These are phyloP conservation scores for Crypturellus undulatus DNA, from an alignment of 2,113 vertebrate species.

Conservation along the genomic window DNA sequence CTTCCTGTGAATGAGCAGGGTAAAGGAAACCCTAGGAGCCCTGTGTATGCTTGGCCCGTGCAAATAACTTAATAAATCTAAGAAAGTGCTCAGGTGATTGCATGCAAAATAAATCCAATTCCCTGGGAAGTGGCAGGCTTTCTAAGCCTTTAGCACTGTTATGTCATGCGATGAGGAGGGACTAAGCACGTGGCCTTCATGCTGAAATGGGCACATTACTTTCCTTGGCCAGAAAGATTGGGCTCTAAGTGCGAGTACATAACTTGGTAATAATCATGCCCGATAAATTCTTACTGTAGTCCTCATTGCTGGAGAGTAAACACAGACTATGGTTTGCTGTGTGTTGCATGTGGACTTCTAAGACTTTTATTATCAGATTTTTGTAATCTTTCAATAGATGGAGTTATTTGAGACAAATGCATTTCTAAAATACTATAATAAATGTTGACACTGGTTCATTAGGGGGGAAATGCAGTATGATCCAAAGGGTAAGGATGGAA, in stretches of 20 bases:
- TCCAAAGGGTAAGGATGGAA: not conserved
- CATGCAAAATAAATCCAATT: not conserved
- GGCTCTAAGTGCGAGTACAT: not conserved
- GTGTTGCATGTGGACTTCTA: not conserved
- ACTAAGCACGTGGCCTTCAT: not conserved
- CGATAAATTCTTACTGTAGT: not conserved
- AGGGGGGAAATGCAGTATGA: not conserved
- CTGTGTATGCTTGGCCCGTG: not conserved
- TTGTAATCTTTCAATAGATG: not conserved
- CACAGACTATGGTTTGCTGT: not conserved
- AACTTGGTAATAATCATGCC: not conserved
- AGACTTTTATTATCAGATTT: not conserved
- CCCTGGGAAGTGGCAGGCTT: not conserved
- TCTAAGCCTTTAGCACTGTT: not conserved
- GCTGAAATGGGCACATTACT: not conserved
- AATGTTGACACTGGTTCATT: not conserved
- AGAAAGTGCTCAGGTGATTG: not conserved
- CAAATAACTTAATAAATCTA: not conserved
- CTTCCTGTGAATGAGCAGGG: not conserved
- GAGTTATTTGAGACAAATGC: not conserved
- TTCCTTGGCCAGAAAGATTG: not conserved
- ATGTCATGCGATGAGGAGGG: not conserved
- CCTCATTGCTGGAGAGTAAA: not conserved
- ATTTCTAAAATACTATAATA: not conserved
- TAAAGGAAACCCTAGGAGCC: rapidly evolving